Conservation (phyloP, 35 echinoderm and acorn worm genomes). For the Diadema setosum region DNA sequence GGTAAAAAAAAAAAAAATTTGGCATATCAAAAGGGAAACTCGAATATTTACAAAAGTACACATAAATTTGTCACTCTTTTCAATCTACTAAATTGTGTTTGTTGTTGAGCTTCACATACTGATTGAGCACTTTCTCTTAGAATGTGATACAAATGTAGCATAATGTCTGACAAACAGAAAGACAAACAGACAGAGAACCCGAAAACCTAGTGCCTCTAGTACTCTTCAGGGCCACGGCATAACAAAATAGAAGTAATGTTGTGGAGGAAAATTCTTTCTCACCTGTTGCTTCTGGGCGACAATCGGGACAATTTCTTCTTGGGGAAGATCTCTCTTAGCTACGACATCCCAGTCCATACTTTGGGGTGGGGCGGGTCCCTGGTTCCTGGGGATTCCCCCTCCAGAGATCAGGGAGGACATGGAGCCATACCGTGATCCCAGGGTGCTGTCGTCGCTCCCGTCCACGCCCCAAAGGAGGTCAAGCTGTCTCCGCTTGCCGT, state of each 20-base stretch:
- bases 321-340: background rate
- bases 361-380: background rate
- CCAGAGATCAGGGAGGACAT: background rate
- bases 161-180: background rate
- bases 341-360: conserved; percentile 50
- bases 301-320: background rate
- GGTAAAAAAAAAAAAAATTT: too few relatives aligned
- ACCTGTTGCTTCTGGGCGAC: conserved; percentile 7
- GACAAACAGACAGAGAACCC: too few relatives aligned
- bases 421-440: background rate
- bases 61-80: background rate
- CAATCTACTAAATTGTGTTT: background rate
- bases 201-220: too few relatives aligned
- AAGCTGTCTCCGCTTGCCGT: conserved; percentile 74
- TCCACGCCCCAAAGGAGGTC: conserved; percentile 66
- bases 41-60: too few relatives aligned
- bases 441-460: background rate
- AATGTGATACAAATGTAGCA: background rate
- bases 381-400: background rate
- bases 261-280: too few relatives aligned
- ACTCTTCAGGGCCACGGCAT: too few relatives aligned
- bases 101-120: background rate
- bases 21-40: too few relatives aligned
- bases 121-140: background rate
- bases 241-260: too few relatives aligned